Base-by-base conservation (phyloP, 2,797 vertebrate genomes). In the Sternarchorhynchus goeldii region DNA sequence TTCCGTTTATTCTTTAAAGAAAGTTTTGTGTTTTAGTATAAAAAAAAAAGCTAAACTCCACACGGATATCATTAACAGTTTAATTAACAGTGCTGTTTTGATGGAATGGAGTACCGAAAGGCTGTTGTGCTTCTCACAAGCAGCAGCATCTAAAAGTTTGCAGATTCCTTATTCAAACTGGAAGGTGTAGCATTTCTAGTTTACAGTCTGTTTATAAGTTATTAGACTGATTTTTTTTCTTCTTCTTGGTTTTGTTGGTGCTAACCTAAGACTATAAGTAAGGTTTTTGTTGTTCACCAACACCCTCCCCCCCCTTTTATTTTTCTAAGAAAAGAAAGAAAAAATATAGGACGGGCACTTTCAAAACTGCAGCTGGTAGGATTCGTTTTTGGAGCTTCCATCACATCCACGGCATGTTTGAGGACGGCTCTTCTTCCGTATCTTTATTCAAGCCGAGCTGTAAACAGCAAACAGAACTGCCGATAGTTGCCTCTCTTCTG, bases 391-490 rank as follows among this genome's bases (percentile, higher is more conserved):
- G 65, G 75, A 59, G n/a, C 57, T 21, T 21, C 59, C 21, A 21
- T 60, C 66, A 70, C 75, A 77, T 77, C 66, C 59, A 36, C 39
- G 29, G 57, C 66, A 32, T 77, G 75, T 69, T 68, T 53, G 59
- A 77, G 66, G 65, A 68, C 25, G 7, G 2, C 29, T 62, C 36
- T 16, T 36, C 75, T 77, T 68, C 75, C 75, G n/a, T 20, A 56
- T 77, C 45, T 69, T 77, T 77, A 69, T 76, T 41, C 45, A 60
- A 50, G 36, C 65, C 20, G 8, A 29, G 58, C 64, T 75, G 71
- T 80, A 75, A 75, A 25, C 63, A 41, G 34, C 77, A 58, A 73
- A 74, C 63, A 67, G 70, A 74, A 68, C 53, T 59, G 14, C 16
- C 25, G 25, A 17, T n/a, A 17, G 20, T n/a, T 73, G 70, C 56